Evolutionary conservation across 2,888 invertebrate species (phyloP).

Genomic region (Nymphalis polychloros): DNA sequence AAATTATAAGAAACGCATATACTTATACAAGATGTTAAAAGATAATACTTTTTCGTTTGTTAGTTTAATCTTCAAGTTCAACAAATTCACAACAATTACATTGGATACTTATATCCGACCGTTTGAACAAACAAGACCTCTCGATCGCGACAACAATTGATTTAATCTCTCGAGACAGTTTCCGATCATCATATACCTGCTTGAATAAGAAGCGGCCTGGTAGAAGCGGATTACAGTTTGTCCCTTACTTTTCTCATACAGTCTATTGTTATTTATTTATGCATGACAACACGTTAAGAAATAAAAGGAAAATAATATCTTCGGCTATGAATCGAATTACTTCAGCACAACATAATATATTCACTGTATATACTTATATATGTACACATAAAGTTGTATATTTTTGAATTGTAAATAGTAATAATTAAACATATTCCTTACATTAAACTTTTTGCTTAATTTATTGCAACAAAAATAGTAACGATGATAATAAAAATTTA

Average conservation of each 20-base stretch:
- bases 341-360: too few species aligned
- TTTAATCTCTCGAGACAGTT: slow-evolving; percentile 26
- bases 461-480: too few species aligned
- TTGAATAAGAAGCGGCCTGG: slow-evolving; percentile 10
- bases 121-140: slow-evolving; percentile 18
- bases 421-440: too few species aligned
- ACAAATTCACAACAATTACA: slow-evolving; percentile 10
- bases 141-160: slow-evolving; percentile 20
- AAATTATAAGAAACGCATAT: neutral
- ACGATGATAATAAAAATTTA: too few species aligned
- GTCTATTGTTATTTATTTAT: slow-evolving; percentile 74
- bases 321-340: neutral
- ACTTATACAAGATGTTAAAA: neutral
- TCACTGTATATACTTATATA: too few species aligned
- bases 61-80: slow-evolving; percentile 7
- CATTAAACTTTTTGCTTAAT: too few species aligned
- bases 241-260: slow-evolving; percentile 71
- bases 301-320: neutral
- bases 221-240: slow-evolving; percentile 63
- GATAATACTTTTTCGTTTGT: slow-evolving; percentile 1
- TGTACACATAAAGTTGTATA: too few species aligned
- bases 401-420: too few species aligned
- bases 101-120: slow-evolving; percentile 14
- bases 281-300: slow-evolving; percentile 58
- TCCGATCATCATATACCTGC: slow-evolving; percentile 37